Evolutionary conservation across 1,140 invertebrate species (phyloP).

Genomic region (Dufourea novaeangliae): DNA sequence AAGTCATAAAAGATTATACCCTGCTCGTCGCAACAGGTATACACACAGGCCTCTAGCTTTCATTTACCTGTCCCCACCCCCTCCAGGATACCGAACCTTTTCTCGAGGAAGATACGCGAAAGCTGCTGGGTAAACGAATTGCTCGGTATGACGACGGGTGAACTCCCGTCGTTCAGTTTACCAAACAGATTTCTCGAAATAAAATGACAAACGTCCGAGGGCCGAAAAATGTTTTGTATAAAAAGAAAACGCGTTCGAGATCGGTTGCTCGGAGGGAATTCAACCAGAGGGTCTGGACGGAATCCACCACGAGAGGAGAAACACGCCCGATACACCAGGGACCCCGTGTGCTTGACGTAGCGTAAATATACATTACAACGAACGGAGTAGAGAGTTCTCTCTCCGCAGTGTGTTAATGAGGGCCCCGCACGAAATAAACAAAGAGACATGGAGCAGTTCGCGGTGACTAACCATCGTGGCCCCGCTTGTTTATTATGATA

Average conservation of each 20-base stretch:
- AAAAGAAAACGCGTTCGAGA: not conserved
- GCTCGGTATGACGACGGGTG: not conserved
- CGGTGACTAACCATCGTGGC: slow-evolving; percentile 57
- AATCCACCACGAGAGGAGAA: slow-evolving; percentile 25
- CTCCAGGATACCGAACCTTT: slow-evolving; percentile 29
- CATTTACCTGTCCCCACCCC: slow-evolving; percentile 44
- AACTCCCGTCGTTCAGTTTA: not conserved
- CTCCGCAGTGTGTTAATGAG: slow-evolving; percentile 59
- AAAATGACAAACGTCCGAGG: not conserved
- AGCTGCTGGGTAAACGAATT: not conserved
- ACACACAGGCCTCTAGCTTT: slow-evolving; percentile 31
- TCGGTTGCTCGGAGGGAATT: not conserved
- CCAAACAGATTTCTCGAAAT: slow-evolving; percentile 14
- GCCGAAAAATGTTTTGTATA: not conserved
- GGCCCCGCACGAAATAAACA: slow-evolving; percentile 50
- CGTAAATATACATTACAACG: slow-evolving; percentile 51
- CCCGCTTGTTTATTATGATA: slow-evolving; percentile 66
- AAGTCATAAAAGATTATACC: slow-evolving; percentile 70
- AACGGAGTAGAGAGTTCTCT: slow-evolving; percentile 50
- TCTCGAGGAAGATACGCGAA: not conserved
- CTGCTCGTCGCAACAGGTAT: slow-evolving; percentile 52
- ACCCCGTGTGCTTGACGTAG: slow-evolving; percentile 40
- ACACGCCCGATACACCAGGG: slow-evolving; percentile 40
- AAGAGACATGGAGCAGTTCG: slow-evolving; percentile 51
- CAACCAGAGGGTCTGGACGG: slow-evolving; percentile 36